Percentiles rank a stretch among this genome's conserved stretches.
Evolutionary conservation across 2,888 invertebrate species (phyloP).

Genomic region (Agrotis clavis): DNA sequence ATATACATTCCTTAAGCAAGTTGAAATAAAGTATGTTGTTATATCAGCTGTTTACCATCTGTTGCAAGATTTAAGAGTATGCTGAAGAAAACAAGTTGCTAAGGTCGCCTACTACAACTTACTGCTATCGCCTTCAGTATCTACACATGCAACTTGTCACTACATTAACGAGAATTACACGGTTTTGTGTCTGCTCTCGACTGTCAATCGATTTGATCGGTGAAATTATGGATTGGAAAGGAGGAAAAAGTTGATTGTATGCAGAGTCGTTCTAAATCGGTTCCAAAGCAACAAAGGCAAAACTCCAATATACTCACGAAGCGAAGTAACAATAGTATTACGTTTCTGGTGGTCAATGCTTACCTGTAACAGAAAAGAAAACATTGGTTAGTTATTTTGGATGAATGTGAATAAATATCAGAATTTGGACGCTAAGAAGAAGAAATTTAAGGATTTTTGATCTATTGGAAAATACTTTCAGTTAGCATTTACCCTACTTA

Average conservation of each 20-base stretch:
- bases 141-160: slow-evolving; percentile 23
- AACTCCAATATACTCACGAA: slow-evolving; percentile 13
- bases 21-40: slow-evolving; percentile 43
- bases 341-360: slow-evolving; percentile 20
- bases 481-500: not conserved
- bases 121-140: slow-evolving; percentile 39
- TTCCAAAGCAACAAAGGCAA: not conserved
- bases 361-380: slow-evolving; percentile 41
- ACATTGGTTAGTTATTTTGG: slow-evolving; percentile 22
- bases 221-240: slow-evolving; percentile 29
- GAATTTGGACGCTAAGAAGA: not conserved
- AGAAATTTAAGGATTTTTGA: not conserved
- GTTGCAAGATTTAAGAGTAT: slow-evolving; percentile 58
- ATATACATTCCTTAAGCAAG: slow-evolving; percentile 15
- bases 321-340: not conserved
- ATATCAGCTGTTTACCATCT: slow-evolving; percentile 58
- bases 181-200: not conserved
- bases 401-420: not conserved
- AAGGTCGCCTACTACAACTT: slow-evolving; percentile 54
- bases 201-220: slow-evolving; percentile 25
- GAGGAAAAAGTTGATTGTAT: slow-evolving; percentile 22
- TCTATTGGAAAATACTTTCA: not conserved
- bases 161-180: slow-evolving; percentile 28
- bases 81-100: slow-evolving; percentile 54
- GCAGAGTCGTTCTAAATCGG: not conserved